phyloP scores from a whole-genome alignment of 2,888 invertebrate genomes.

The Drosophila recens region DNA sequence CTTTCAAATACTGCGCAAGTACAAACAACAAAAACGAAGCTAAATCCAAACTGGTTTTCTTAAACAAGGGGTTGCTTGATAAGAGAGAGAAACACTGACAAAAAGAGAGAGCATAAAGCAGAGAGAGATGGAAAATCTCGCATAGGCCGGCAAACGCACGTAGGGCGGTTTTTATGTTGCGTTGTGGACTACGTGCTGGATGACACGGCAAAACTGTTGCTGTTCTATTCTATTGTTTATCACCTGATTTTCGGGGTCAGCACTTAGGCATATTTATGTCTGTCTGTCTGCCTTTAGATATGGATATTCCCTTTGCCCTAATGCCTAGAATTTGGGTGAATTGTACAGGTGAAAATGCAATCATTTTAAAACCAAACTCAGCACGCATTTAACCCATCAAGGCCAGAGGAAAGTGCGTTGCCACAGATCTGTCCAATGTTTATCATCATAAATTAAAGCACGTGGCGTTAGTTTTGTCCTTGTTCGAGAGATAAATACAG shows the following conservation, averaged over 20 bases:
- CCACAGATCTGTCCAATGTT: conserved; percentile 29
- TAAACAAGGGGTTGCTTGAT: conserved; percentile 50
- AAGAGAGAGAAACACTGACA: conserved; percentile 5
- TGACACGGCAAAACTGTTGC: conserved; percentile 62
- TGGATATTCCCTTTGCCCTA: conserved; percentile 5
- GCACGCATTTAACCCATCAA: conserved; percentile 6
- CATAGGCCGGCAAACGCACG: conserved; percentile 53
- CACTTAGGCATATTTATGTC: conserved; percentile 37
- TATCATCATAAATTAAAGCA: conserved; percentile 55
- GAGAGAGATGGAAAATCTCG: conserved; percentile 21
- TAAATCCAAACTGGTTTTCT: conserved; percentile 53
- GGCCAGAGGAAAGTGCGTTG: conserved; percentile 22
- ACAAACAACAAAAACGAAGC: conserved; percentile 47
- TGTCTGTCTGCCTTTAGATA: conserved; percentile 24
- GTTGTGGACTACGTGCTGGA: conserved; percentile 68
- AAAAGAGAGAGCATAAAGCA: conserved; percentile 1
- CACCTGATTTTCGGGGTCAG: conserved; percentile 54
- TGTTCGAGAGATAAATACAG: conserved; percentile 36
- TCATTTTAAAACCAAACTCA: neutral
- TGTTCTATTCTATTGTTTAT: conserved; percentile 31
- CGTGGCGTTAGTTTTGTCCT: conserved; percentile 56
- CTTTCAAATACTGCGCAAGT: conserved; percentile 63
- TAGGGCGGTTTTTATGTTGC: conserved; percentile 45
- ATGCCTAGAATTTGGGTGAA: conserved; percentile 48
- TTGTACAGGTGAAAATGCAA: conserved; percentile 17